Percentiles rank a stretch among this genome's conserved stretches.
Evolutionary conservation across 2,113 vertebrate species (phyloP).

Genomic region (Proteles cristata): DNA sequence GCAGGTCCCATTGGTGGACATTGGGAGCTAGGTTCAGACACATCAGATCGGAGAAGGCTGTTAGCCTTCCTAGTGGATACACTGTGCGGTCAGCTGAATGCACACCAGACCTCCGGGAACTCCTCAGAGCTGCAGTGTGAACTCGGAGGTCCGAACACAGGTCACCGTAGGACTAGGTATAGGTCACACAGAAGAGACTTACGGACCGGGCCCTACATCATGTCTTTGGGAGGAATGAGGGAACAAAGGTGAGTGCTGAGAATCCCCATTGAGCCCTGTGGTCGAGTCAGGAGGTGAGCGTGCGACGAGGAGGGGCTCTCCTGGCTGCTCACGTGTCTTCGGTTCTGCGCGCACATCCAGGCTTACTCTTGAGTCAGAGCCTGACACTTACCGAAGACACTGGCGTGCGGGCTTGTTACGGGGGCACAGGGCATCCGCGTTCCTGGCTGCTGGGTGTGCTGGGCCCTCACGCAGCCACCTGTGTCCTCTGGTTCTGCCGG

Average conservation of each 20-base stretch:
- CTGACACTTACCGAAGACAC: fast-evolving
- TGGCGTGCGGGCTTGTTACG: background rate
- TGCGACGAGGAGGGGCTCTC: fast-evolving
- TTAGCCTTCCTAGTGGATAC: too few relatives aligned
- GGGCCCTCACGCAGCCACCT: fast-evolving
- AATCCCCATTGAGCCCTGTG: fast-evolving
- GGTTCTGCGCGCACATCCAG: background rate
- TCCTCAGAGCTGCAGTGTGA: background rate
- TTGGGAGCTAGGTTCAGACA: background rate
- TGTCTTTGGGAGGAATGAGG: background rate
- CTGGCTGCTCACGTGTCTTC: too few relatives aligned
- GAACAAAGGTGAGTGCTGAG: background rate
- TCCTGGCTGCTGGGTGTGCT: background rate
- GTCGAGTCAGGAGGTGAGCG: background rate
- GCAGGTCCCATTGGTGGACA: background rate
- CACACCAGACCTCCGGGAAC: background rate
- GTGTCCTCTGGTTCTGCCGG: background rate
- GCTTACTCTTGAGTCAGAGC: background rate
- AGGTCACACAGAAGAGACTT: background rate
- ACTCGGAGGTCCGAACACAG: background rate
- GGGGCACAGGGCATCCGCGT: fast-evolving
- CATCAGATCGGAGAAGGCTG: background rate
- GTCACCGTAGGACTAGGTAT: background rate
- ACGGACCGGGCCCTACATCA: background rate
- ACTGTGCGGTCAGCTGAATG: too few relatives aligned